Evolutionary conservation across 2,113 vertebrate genomes (phyloP).

Genomic region (Paedocypris sp.): DNA sequence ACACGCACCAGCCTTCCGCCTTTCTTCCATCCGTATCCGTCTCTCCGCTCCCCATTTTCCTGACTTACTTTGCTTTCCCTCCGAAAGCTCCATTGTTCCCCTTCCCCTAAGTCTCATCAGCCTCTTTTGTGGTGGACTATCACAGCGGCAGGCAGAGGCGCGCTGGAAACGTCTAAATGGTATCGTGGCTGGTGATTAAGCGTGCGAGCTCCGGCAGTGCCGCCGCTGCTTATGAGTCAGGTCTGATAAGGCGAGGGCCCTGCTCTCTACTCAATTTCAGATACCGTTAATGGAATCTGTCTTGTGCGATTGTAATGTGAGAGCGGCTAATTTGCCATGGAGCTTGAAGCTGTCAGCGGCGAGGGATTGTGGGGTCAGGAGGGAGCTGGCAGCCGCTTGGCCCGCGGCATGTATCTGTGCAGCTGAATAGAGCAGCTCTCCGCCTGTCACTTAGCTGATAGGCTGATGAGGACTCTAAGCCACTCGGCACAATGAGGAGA

Average conservation of each 20-base stretch:
- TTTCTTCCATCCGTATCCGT: constrained; percentile 35
- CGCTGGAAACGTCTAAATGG: constrained; percentile 99
- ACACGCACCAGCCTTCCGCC: constrained; percentile 37
- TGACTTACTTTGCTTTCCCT: constrained; percentile 98
- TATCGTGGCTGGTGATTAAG: constrained; percentile 99
- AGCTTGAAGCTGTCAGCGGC: constrained; percentile 99
- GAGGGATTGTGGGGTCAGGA: constrained; percentile 99
- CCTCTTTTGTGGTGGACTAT: constrained; percentile 99
- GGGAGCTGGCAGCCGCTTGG: constrained; percentile 99
- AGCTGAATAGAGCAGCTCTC: constrained; percentile 99
- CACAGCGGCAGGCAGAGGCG: constrained; percentile 98
- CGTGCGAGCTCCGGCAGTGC: constrained; percentile 30
- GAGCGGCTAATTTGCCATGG: constrained; percentile 99
- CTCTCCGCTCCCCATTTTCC: constrained; percentile 55
- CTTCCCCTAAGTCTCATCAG: constrained; percentile 99
- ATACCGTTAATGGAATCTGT: constrained; percentile 99
- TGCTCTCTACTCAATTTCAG: constrained; percentile 99
- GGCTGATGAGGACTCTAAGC: constrained; percentile 99
- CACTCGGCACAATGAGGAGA: constrained; percentile 92
- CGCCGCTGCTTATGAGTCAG: constrained; percentile 99
- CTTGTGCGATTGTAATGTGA: constrained; percentile 99
- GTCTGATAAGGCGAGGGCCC: constrained; percentile 94
- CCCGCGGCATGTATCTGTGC: constrained; percentile 99
- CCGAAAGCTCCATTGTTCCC: constrained; percentile 99
- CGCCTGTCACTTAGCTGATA: constrained; percentile 99